A percentile compares a stretch with the other conserved stretches of the same genome.
Conservation (phyloP, 2,113 vertebrate genomes). For the Channa maculata region DNA sequence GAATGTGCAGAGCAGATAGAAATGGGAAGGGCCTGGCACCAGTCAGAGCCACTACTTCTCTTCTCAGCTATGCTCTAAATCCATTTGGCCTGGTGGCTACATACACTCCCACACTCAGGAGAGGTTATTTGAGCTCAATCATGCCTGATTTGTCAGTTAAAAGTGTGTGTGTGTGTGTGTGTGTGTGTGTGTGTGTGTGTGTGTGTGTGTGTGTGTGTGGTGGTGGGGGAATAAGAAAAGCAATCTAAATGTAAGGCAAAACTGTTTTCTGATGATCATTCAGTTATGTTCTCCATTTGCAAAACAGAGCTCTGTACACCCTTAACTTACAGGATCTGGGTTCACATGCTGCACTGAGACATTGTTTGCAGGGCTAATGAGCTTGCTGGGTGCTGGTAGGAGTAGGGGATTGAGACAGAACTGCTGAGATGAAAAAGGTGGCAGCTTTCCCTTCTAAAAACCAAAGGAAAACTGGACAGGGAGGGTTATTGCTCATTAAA, state of each 20-base stretch:
- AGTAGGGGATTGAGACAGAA: slow-evolving; percentile 41
- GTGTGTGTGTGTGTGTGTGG: neutral
- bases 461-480: slow-evolving; percentile 30
- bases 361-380: slow-evolving; percentile 25
- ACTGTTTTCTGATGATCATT: neutral
- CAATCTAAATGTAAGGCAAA: neutral
- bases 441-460: slow-evolving; percentile 29
- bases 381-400: slow-evolving; percentile 14
- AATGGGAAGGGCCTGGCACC: slow-evolving; percentile 49
- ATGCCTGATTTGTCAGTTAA: slow-evolving; percentile 5
- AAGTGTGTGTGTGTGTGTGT: neutral
- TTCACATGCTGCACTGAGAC: neutral
- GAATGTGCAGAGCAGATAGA: slow-evolving; percentile 48
- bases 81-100: slow-evolving; percentile 42
- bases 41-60: slow-evolving; percentile 37
- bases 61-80: slow-evolving; percentile 42
- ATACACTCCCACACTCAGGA: slow-evolving; percentile 33
- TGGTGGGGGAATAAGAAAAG: neutral
- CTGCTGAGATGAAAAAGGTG: slow-evolving; percentile 43
- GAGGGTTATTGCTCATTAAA: slow-evolving; percentile 59
- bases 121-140: slow-evolving; percentile 38
- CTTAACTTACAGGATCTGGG: slow-evolving; percentile 3
- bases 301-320: slow-evolving; percentile 7
- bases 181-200: neutral
- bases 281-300: slow-evolving; percentile 1